Conservation (phyloP, 2,113 vertebrate genomes). For the Sciurus niger region DNA sequence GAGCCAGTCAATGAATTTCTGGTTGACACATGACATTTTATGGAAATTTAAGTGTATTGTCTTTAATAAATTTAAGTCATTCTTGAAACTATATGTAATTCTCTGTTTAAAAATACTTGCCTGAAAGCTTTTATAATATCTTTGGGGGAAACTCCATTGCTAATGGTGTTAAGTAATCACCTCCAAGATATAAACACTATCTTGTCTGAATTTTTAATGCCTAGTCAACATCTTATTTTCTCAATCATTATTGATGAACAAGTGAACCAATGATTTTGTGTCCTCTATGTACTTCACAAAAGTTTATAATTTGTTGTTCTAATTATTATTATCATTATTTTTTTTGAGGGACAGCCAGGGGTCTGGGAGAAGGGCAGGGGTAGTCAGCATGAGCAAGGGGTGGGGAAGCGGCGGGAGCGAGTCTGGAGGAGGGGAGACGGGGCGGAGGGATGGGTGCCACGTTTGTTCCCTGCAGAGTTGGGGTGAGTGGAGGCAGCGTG, state of each 20-base stretch:
- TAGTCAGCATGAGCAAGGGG: not conserved
- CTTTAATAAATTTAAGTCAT: not conserved
- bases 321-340: not conserved
- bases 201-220: not conserved
- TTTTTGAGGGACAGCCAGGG: no score
- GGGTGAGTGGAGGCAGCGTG: not conserved
- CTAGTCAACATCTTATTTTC: not conserved
- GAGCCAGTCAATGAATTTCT: not conserved
- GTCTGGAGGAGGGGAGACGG: not conserved
- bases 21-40: not conserved
- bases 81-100: constrained; percentile 19
- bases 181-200: not conserved
- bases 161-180: not conserved
- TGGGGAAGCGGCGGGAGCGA: not conserved
- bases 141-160: not conserved
- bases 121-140: not conserved
- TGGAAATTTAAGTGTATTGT: not conserved
- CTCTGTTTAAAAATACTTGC: not conserved
- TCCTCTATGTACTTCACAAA: not conserved
- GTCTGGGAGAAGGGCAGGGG: not conserved
- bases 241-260: not conserved
- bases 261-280: not conserved
- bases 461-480: not conserved
- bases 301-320: not conserved
- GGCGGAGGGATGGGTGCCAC: not conserved